Percentiles rank a stretch among this genome's conserved stretches.
Conservation (phyloP, 2,113 vertebrate species). For the Asarcornis scutulata region DNA sequence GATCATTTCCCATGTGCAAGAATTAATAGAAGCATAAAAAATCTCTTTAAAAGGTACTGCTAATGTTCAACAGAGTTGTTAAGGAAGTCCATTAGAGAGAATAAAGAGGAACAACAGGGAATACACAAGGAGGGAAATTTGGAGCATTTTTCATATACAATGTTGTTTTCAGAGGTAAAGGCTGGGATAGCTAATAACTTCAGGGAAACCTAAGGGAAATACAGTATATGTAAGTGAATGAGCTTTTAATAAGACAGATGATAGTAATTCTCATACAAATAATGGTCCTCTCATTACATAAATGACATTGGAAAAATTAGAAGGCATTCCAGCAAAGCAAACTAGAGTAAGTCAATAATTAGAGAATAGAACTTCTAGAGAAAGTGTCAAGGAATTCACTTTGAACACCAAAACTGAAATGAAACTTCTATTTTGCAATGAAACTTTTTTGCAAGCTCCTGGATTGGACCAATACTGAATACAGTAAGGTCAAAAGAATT, state of each 20-base stretch:
- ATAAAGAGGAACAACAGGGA: not conserved
- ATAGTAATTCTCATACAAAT: conserved; percentile 28
- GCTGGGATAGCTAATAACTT: not conserved
- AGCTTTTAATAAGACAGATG: conserved; percentile 5
- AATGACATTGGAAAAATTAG: not conserved
- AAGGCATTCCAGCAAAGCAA: not conserved
- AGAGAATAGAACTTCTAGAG: not conserved
- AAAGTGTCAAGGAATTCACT: not conserved
- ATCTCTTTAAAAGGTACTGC: not conserved
- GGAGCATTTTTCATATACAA: not conserved
- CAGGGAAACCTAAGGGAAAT: conserved; percentile 1
- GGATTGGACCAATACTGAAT: not conserved
- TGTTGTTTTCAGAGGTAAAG: conserved; percentile 7
- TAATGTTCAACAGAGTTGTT: not conserved
- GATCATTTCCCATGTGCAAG: not conserved
- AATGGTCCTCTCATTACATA: not conserved
- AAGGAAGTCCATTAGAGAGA: not conserved
- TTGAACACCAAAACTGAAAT: not conserved
- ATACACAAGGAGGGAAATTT: not conserved
- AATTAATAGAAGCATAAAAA: not conserved
- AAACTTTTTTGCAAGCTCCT: not conserved
- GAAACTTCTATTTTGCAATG: not conserved
- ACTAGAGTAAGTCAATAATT: not conserved
- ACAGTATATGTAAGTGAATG: not conserved
- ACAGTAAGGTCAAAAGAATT: not conserved